Base-by-base conservation (phyloP, 92 coral and sea anemone species). In the Pocillopora meandrina region DNA sequence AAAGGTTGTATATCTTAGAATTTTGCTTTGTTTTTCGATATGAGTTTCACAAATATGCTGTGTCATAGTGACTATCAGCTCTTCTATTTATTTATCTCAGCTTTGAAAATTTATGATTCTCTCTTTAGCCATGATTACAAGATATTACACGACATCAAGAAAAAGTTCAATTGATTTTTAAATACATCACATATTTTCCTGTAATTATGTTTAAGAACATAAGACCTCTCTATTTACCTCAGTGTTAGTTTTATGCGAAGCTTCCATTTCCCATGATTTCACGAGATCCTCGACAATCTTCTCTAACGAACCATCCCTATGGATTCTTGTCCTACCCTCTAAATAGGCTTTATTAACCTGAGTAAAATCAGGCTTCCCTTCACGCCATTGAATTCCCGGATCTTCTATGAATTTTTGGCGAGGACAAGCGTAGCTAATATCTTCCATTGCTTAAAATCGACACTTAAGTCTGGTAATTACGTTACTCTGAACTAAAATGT, bases 261-360 rank as follows among this genome's bases (percentile, higher is more conserved):
- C 93, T 58, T 94, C 98, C 95, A 94, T 90, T 71, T 94, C 98
- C 96, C 93, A 94, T 5, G 91, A 88, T 67, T 92, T 94, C 57
- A 92, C 95, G 65, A 92, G 75, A 62, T 94, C 88, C 81, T 92
- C 95, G 12, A 94, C 92, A 61, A 81, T 74, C 72, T 89, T 89
- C 76, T 93, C 95, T 65, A 93, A 84, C 55, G 95, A 92, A 13
- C 91, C 95, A 34, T 76, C 81, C 81, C 82, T 74, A 72, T 95
- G 98, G 1, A 76, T 75, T 76, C 92, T 85, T 17, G 98, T 88
- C 34, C 89, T 89, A 57, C 97, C 98, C 76, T 83, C 75, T 65
- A 95, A 80, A 87, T 86, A 95, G 34, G 81, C 61, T 59, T 71
- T 82, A 75, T 95, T 87, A 18, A 82, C 92, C 59, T 55, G 15